These are phyloP conservation scores for Eurystomus glaucurus DNA, from an alignment of 2,797 vertebrate species.

Conservation along the genomic window DNA sequence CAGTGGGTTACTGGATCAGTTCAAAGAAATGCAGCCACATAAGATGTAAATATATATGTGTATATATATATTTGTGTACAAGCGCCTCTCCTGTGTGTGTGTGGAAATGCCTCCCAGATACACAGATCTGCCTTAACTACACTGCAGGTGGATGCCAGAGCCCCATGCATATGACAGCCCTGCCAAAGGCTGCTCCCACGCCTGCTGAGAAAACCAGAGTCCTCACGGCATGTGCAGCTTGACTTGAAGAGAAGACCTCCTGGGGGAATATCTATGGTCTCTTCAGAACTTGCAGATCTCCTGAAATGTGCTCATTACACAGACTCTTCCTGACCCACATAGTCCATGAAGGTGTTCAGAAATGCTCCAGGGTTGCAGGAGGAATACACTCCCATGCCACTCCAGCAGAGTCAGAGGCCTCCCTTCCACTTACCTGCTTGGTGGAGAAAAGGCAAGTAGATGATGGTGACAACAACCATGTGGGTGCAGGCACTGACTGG, in stretches of 20 bases:
- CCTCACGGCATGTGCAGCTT: background rate
- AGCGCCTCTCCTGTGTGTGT: background rate
- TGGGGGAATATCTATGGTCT: background rate
- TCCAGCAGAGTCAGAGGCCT: background rate
- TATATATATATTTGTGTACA: background rate
- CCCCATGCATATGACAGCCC: background rate
- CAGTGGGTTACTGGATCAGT: background rate
- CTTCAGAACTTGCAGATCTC: background rate
- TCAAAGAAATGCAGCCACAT: constrained; percentile 11
- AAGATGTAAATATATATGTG: background rate
- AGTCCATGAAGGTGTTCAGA: background rate
- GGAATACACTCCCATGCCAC: background rate
- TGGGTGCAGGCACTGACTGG: background rate
- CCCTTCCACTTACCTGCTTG: background rate
- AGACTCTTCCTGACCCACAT: background rate
- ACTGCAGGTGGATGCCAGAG: background rate
- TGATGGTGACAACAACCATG: background rate
- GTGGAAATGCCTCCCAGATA: background rate
- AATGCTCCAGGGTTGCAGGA: background rate
- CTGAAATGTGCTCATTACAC: background rate
- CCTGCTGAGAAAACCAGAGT: background rate
- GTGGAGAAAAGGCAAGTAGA: background rate
- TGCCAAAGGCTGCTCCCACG: background rate
- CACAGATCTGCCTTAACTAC: background rate
- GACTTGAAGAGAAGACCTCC: background rate